Conservation (phyloP, 2,888 invertebrate species). For the Acleris laterana region DNA sequence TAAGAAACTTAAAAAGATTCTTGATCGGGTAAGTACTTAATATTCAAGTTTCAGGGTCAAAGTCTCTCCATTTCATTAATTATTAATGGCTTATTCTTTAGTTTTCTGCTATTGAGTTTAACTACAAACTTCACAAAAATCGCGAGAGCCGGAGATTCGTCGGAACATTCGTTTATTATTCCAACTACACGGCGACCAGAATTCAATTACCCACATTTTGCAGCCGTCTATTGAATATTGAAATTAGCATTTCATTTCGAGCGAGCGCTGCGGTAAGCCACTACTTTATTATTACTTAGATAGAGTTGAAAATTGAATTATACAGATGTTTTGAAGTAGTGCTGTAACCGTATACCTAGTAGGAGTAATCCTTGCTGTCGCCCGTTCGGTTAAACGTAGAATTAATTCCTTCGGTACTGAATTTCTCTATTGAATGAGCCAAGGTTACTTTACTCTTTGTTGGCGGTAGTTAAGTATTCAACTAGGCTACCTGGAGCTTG, state of each 20-base stretch:
- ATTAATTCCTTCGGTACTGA: slow-evolving; percentile 17
- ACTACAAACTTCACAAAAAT: too few species aligned
- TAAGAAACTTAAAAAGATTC: too few species aligned
- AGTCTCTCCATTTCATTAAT: too few species aligned
- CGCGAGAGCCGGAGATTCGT: too few species aligned
- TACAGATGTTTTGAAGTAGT: neutral
- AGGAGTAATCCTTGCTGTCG: slow-evolving; percentile 30
- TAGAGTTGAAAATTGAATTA: slow-evolving; percentile 4
- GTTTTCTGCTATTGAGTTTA: too few species aligned
- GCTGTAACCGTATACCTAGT: slow-evolving; percentile 3
- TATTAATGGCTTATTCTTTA: too few species aligned
- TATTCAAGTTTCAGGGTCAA: too few species aligned
- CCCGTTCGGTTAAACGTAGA: slow-evolving; percentile 23
- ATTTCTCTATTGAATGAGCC: slow-evolving; percentile 16
- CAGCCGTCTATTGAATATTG: slow-evolving; percentile 36
- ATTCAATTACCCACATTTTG: slow-evolving; percentile 37
- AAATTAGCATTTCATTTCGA: slow-evolving; percentile 31
- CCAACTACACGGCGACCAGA: slow-evolving; percentile 26
- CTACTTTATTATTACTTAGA: neutral
- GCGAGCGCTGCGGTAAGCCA: neutral
- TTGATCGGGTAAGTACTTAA: too few species aligned
- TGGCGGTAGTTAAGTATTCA: neutral
- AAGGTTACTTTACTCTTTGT: too few species aligned
- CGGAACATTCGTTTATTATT: slow-evolving; percentile 23
- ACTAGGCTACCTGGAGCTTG: neutral